Base-by-base conservation (phyloP, 53 echinoderm and acorn worm species). In the Arbacia lixula region DNA sequence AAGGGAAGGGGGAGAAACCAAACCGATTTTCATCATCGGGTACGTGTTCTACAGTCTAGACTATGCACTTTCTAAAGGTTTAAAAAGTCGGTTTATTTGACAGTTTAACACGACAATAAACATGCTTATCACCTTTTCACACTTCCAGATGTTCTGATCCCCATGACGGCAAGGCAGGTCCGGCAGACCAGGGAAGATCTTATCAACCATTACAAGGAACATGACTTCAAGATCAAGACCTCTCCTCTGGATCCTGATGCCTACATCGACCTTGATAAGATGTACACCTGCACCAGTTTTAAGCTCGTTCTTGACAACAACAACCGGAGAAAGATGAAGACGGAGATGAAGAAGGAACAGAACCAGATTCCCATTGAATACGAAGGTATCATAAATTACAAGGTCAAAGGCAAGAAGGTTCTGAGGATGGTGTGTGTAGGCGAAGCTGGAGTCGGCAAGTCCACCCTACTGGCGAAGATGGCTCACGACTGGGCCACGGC, bases 401-500 rank as follows among this genome's bases (percentile, higher is more conserved):
- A 35, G 8, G 10, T 26, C 38, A 69, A 69, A 24, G n/a, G n/a
- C n/a, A n/a, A n/a, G n/a, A n/a, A n/a, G n/a, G n/a, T n/a, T n/a
- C n/a, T n/a, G n/a, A 6, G 69, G 42, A 21, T 69, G 27, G 39
- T 41, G 38, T 41, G 36, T 12, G 42, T 69, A 4, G 69, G 69
- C 6, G 69, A 69, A 69, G 69, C 69, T 14, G 69, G 69, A 37
- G 41, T 69, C 0, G 69, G 69, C 3, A 69, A 69, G 42, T 38
- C 69, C 20, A 69, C 69, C 29, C 10, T 69, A 20, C 39, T 35
- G 14, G 69, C 69, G 25, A 69, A 69, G 69, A 69, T 69, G 27
- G 27, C 69, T 37, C 41, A 69, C 43, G 69, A 69, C 42, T 69
- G 69, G 69, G 69, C 69, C 14, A 69, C 41, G 6, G 69, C 9